Evolutionary conservation across 92 coral and sea anemone genomes (phyloP).

Genomic region (Porites cylindrica): DNA sequence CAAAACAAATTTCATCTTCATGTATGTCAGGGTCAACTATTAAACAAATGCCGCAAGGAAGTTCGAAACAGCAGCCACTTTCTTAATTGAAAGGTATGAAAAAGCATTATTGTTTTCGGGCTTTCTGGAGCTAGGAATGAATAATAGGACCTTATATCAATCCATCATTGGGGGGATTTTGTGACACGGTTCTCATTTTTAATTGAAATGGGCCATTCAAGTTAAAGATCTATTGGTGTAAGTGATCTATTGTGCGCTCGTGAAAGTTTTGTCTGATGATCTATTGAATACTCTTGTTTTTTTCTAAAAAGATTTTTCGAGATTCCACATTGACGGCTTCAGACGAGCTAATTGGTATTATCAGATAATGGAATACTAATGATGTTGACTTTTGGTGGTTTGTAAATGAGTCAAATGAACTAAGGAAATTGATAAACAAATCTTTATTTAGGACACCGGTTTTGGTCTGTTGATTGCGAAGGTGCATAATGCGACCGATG

Average conservation of each 20-base stretch:
- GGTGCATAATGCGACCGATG: too few species aligned
- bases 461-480: constrained; percentile 28
- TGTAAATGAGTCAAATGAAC: background rate
- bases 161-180: background rate
- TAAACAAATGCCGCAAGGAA: background rate
- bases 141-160: background rate
- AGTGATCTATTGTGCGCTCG: background rate
- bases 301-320: background rate
- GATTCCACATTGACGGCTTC: background rate
- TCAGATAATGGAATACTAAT: background rate
- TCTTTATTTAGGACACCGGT: background rate
- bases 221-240: background rate
- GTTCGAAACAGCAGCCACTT: background rate
- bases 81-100: background rate
- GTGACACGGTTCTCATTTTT: background rate
- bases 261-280: background rate
- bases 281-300: background rate
- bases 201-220: background rate
- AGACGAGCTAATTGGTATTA: background rate
- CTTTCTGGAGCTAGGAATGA: background rate
- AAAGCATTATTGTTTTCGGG: background rate
- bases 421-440: background rate
- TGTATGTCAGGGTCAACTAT: background rate
- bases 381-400: constrained; percentile 10
- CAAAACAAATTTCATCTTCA: constrained; percentile 12